A percentile compares a stretch with the other conserved stretches of the same genome.
These are phyloP conservation scores for Drosophila ochracea DNA, from an alignment of 2,888 invertebrate species.

Conservation along the genomic window DNA sequence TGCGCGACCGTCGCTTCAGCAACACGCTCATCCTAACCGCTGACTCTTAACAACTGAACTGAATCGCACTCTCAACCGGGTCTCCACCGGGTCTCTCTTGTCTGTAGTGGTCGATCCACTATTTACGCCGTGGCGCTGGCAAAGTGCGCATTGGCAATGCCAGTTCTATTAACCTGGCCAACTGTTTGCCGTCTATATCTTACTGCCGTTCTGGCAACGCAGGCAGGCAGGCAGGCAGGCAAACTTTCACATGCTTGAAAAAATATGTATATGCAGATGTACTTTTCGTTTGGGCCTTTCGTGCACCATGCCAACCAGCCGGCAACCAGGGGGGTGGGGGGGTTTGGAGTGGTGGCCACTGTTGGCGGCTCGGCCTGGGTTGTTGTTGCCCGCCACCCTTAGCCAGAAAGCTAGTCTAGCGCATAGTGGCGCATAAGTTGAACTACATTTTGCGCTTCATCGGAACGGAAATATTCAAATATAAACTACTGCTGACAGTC, in stretches of 20 bases:
- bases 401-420: background rate
- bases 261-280: conserved; percentile 34
- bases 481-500: background rate
- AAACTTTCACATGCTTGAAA: conserved; percentile 41
- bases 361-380: conserved; percentile 9
- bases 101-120: conserved; percentile 7
- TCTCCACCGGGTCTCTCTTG: background rate
- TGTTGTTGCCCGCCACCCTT: conserved; percentile 46
- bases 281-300: conserved; percentile 80
- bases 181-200: conserved; percentile 16
- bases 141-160: conserved; percentile 47
- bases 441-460: background rate
- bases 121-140: conserved; percentile 30
- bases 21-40: conserved; percentile 67
- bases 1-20: conserved; percentile 76
- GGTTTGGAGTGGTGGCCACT: conserved; percentile 4
- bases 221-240: conserved; percentile 5
- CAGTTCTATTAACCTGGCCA: conserved; percentile 28
- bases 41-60: background rate
- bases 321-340: background rate
- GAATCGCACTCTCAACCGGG: background rate
- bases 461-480: background rate
- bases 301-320: conserved; percentile 83
- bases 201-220: conserved; percentile 9
- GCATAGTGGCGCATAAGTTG: conserved; percentile 25